Evolutionary conservation across 2,113 vertebrate species (phyloP).

Genomic region (Chaetodon trifascialis): DNA sequence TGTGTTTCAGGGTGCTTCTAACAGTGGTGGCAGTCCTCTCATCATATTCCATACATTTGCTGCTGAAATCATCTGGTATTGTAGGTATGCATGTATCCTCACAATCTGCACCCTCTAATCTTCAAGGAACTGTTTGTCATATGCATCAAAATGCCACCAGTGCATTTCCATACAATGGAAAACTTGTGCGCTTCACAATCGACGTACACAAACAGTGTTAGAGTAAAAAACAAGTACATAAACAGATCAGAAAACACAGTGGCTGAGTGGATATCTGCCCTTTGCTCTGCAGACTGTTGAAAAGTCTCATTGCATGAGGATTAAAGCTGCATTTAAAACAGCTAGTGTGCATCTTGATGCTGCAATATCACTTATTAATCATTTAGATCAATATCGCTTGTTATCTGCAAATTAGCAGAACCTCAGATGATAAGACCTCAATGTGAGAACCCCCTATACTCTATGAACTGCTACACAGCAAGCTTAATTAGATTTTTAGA

Average conservation of each 20-base stretch:
- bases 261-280: not conserved
- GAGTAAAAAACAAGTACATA: too few species aligned
- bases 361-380: not conserved
- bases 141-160: not conserved
- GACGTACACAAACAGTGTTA: too few species aligned
- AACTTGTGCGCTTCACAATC: too few species aligned
- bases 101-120: not conserved
- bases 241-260: not conserved
- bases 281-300: not conserved
- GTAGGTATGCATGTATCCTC: slow-evolving; percentile 87
- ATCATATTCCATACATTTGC: slow-evolving; percentile 96
- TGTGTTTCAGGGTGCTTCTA: slow-evolving; percentile 89
- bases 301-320: not conserved
- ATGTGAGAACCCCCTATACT: too few species aligned
- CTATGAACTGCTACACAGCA: not conserved
- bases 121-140: not conserved
- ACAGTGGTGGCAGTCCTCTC: slow-evolving; percentile 93
- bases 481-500: not conserved
- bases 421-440: not conserved
- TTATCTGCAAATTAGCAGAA: not conserved
- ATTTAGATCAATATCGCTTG: too few species aligned
- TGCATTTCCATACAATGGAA: too few species aligned
- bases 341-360: not conserved
- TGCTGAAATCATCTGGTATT: slow-evolving; percentile 95
- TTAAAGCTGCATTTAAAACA: not conserved